Base-by-base conservation (phyloP, 2,797 vertebrate genomes). In the Alfaro cultratus region DNA sequence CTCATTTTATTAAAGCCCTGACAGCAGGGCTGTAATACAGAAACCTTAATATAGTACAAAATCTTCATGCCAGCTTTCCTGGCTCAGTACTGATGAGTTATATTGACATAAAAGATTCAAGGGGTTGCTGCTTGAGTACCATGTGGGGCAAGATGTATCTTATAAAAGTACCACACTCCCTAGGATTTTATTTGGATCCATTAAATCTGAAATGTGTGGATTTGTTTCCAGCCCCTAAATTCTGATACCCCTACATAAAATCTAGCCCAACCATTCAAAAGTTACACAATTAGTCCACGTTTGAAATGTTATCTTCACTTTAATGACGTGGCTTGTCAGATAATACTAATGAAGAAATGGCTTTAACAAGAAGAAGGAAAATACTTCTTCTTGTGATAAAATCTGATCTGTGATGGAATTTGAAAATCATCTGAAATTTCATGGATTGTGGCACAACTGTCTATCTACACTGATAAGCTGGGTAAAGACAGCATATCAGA, bases 41-140 rank as follows among this genome's bases (percentile, higher is more conserved):
- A 62, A 47, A 77, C 67, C 47, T 39, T 77, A 67, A 49, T 67
- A 47, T 67, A 51, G 75, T 23, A 21, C 46, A 67, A 12, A 34
- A 31, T 77, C 51, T 29, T 75, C 36, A n/a, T 57, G n/a, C 2
- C 26, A 75, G 74, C 53, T 39, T 51, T 77, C 34, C 46, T 51
- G 75, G 23, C 75, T 51, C 45, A 77, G 10, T 39, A 64, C 62
- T 23, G 43, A 46, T 77, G 15, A 77, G 15, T 2, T 16, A 70
- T 36, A 23, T 36, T 74, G 76, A 5, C 31, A 60, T 41, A 18
- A 23, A 75, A 49, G 34, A 29, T 53, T 53, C 64, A 29, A n/a
- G 23, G 18, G 11, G 16, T 21, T 70, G 29, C 49, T 57, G 16
- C 45, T 45, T 45, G 49, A 57, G 26, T n/a, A 31, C 23, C 47